phyloP scores from a whole-genome alignment of 2,888 invertebrate species.

The Drosophila nr. perissopoda region DNA sequence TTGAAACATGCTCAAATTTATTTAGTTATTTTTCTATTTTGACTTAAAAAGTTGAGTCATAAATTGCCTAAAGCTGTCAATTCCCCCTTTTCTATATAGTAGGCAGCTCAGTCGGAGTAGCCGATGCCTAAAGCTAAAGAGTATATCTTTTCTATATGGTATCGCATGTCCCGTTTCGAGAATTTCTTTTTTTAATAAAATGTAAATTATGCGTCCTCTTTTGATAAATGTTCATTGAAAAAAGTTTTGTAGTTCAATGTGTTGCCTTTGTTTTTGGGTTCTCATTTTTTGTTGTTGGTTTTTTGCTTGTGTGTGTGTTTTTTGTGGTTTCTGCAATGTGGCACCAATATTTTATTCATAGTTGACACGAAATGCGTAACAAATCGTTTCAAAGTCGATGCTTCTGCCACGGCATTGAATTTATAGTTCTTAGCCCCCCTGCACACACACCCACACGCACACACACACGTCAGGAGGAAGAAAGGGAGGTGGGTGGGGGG shows the following conservation, averaged over 20 bases:
- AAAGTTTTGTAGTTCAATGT: conserved; percentile 69
- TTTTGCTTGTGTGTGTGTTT: conserved; percentile 22
- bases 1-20: not conserved
- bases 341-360: conserved; percentile 78
- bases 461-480: conserved; percentile 11
- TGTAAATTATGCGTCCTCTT: conserved; percentile 74
- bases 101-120: too few species aligned
- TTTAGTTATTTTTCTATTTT: not conserved
- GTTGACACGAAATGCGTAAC: conserved; percentile 80
- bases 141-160: not conserved
- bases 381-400: conserved; percentile 73
- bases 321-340: conserved; percentile 62
- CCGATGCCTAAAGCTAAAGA: conserved; percentile 1
- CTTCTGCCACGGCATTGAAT: conserved; percentile 62
- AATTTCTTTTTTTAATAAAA: conserved; percentile 69
- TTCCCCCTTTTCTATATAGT: too few species aligned
- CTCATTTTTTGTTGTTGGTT: not conserved
- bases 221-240: conserved; percentile 76
- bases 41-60: not conserved
- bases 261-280: conserved; percentile 45
- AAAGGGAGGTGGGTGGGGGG: not conserved
- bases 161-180: conserved; percentile 36
- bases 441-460: conserved; percentile 14
- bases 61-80: not conserved
- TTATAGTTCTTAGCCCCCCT: conserved; percentile 64